phyloP scores from a whole-genome alignment of 2,888 invertebrate genomes.

The Sturmia bella region DNA sequence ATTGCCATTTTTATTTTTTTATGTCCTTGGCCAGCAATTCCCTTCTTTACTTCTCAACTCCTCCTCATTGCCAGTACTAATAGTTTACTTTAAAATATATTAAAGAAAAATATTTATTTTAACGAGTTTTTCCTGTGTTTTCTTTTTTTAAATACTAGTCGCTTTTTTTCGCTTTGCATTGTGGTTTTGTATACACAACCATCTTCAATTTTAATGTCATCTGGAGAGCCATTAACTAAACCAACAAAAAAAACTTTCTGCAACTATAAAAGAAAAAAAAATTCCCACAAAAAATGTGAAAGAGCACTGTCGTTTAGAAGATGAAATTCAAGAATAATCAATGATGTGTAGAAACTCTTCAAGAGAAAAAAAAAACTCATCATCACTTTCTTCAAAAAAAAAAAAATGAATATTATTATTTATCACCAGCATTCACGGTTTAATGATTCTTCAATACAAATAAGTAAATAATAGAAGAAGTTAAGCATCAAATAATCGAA shows the following conservation, averaged over 20 bases:
- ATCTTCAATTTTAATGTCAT: slow-evolving; percentile 67
- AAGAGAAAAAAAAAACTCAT: slow-evolving; percentile 28
- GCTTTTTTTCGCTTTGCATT: slow-evolving; percentile 9
- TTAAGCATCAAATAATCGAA: neutral
- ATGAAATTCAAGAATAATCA: slow-evolving; percentile 35
- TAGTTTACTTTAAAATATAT: slow-evolving; percentile 34
- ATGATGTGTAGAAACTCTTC: slow-evolving; percentile 39
- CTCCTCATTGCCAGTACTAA: slow-evolving; percentile 17
- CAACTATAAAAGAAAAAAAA: neutral
- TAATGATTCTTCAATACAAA: slow-evolving; percentile 15
- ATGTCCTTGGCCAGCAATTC: too few species aligned
- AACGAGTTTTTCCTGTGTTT: neutral
- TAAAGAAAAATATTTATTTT: slow-evolving; percentile 59
- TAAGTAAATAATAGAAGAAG: slow-evolving; percentile 32
- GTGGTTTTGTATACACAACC: slow-evolving; percentile 22
- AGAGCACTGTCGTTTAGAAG: neutral
- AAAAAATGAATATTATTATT: neutral
- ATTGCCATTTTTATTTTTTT: too few species aligned
- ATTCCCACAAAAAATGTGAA: neutral
- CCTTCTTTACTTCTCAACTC: neutral
- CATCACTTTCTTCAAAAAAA: slow-evolving; percentile 1
- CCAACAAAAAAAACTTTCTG: slow-evolving; percentile 25
- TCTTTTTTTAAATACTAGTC: neutral
- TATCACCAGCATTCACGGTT: neutral
- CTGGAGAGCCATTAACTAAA: slow-evolving; percentile 63